Conservation (phyloP, 2,888 invertebrate genomes). For the Ochropacha duplaris region DNA sequence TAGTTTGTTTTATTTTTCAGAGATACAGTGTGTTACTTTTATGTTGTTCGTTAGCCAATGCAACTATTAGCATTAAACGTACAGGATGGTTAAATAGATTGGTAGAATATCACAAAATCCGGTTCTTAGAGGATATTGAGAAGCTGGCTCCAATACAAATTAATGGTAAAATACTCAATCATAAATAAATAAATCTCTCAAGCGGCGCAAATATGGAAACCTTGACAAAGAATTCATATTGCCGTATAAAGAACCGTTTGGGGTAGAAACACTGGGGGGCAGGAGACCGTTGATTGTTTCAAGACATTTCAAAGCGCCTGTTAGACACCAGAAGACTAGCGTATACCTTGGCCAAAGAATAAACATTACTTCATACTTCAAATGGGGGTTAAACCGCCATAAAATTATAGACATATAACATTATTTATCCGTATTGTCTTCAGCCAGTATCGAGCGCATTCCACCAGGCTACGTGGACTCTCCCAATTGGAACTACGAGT, state of each 20-base stretch:
- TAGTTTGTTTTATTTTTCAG: slow-evolving; percentile 1
- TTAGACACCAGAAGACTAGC: too few species aligned
- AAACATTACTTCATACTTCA: too few species aligned
- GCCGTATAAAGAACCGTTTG: too few species aligned
- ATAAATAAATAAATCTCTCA: too few species aligned
- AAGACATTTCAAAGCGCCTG: too few species aligned
- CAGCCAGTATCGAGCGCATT: slow-evolving; percentile 39
- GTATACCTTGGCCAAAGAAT: too few species aligned
- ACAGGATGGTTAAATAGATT: slow-evolving; percentile 57
- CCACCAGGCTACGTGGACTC: slow-evolving; percentile 53
- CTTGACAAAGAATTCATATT: too few species aligned
- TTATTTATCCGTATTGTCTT: neutral
- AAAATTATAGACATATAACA: neutral
- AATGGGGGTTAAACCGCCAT: too few species aligned
- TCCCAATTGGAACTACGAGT: slow-evolving; percentile 41
- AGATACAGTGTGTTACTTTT: neutral
- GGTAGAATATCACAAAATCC: slow-evolving; percentile 44
- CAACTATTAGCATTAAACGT: slow-evolving; percentile 26
- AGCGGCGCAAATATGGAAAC: too few species aligned
- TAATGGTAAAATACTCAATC: slow-evolving; percentile 34
- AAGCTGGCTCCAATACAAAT: slow-evolving; percentile 37
- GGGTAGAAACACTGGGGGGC: too few species aligned
- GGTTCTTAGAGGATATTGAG: slow-evolving; percentile 43
- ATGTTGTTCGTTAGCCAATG: slow-evolving; percentile 12
- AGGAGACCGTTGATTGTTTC: too few species aligned